Base-by-base conservation (phyloP, 2,888 invertebrate species). In the Quadroppia sp. region DNA sequence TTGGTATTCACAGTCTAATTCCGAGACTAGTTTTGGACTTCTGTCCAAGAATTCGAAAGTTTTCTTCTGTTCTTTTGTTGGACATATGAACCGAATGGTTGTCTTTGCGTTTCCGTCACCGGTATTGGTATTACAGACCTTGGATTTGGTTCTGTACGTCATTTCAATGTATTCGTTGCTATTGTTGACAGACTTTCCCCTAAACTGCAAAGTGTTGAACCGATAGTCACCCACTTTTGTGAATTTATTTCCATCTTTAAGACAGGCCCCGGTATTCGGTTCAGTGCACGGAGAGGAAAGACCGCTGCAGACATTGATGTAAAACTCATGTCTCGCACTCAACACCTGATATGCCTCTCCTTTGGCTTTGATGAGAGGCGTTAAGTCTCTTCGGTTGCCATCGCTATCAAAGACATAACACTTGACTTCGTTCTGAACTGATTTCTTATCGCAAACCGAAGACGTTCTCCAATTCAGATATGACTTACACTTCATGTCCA, bases 261-360 rank as follows among this genome's bases (percentile, higher is more conserved):
- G 25, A 61, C 74, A 74, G 13, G 71, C 74, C 1, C 71, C 64
- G 17, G 74, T 56, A 36, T 20, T 56, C 1, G 4, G 1, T 40
- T 28, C 42, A 1, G 71, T 11, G 40, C 73, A 73, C 20, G 1
- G 13, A 30, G 20, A 42, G n/a, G 30, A 20, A 1, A 53, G 36
- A 71, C 81, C 81, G 25, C 81, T 76, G 75, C 82, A 82, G 6
- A 82, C 81, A 78, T 82, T 82, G 70, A 82, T 81, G 75, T 79
- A 80, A 70, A 82, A 79, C 42, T 80, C 79, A 45, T 80, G 78
- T 23, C 36, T 50, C 13, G 53, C 23, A 20, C 17, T n/a, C 50
- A 45, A n/a, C 9, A 82, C 80, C 25, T 78, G 73, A 77, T 82
- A 80, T 1, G 79, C 81, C 2, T 13, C 42, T 11, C 81, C 81